Conservation (phyloP, 2,888 invertebrate genomes). For the Drosophila tanythrix region DNA sequence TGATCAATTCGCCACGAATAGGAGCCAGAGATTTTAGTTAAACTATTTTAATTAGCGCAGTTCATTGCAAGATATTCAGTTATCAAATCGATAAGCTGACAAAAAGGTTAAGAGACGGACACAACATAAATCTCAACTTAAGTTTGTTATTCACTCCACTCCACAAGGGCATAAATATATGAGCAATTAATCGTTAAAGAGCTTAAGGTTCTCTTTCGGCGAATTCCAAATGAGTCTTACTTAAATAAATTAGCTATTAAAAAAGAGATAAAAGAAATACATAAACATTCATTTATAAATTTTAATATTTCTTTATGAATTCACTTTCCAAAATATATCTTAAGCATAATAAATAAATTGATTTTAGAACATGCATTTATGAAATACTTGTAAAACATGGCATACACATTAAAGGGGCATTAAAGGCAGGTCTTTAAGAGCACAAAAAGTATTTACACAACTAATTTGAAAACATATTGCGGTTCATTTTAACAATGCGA, state of each 20-base stretch:
- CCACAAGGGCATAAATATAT: conserved; percentile 40
- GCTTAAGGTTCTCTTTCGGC: conserved; percentile 1
- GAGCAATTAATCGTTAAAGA: conserved; percentile 39
- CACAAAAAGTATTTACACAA: neutral
- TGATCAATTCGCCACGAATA: neutral
- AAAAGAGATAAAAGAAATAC: neutral
- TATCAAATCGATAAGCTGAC: conserved; percentile 7
- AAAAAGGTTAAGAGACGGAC: conserved; percentile 6
- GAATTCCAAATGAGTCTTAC: conserved; percentile 14
- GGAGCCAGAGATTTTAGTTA: neutral
- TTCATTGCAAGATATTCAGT: conserved; percentile 9
- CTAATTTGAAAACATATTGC: neutral
- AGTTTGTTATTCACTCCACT: conserved; percentile 24
- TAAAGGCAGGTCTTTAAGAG: neutral
- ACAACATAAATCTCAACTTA: neutral
- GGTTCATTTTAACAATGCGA: conserved; percentile 11
- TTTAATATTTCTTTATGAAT: neutral
- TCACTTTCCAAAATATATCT: neutral
- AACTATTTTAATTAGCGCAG: neutral
- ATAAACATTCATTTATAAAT: neutral
- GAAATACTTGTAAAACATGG: neutral
- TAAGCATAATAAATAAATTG: neutral
- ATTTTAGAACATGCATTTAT: neutral
- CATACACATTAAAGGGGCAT: neutral
- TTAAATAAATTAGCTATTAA: neutral